Conservation (phyloP, 92 coral and sea anemone genomes). For the Palythoa caribaeorum region DNA sequence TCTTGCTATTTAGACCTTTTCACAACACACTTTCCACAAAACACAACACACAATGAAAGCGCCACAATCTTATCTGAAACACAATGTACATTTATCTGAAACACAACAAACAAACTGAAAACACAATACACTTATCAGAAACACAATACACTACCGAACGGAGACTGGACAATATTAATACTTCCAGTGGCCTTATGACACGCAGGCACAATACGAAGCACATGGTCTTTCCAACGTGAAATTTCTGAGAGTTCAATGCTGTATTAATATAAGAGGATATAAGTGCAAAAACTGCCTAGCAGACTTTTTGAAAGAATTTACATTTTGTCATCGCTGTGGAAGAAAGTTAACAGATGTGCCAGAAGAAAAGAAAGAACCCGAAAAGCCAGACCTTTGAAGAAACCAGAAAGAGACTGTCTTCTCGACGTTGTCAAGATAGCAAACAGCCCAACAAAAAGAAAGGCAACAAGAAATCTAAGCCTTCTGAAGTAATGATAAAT, state of each 20-base stretch:
- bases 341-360: slow-evolving; percentile 35
- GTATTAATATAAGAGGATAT: neutral
- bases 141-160: neutral
- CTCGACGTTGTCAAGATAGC: slow-evolving; percentile 12
- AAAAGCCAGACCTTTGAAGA: slow-evolving; percentile 48
- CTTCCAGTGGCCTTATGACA: slow-evolving; percentile 21
- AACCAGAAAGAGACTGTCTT: slow-evolving; percentile 24
- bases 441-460: slow-evolving; percentile 18
- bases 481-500: slow-evolving; percentile 26
- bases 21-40: too few relatives aligned
- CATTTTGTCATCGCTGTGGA: slow-evolving; percentile 51
- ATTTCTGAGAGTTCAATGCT: slow-evolving; percentile 22
- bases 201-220: slow-evolving; percentile 48
- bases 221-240: slow-evolving; percentile 33
- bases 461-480: slow-evolving; percentile 43
- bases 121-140: neutral
- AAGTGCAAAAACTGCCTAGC: slow-evolving; percentile 60
- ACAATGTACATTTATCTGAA: too few relatives aligned
- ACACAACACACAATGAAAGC: too few relatives aligned
- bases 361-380: slow-evolving; percentile 40
- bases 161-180: neutral
- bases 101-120: too few relatives aligned
- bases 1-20: too few relatives aligned
- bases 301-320: slow-evolving; percentile 53
- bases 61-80: too few relatives aligned